Base-by-base conservation (phyloP, 2,797 vertebrate species). In the Danio aesculapii region DNA sequence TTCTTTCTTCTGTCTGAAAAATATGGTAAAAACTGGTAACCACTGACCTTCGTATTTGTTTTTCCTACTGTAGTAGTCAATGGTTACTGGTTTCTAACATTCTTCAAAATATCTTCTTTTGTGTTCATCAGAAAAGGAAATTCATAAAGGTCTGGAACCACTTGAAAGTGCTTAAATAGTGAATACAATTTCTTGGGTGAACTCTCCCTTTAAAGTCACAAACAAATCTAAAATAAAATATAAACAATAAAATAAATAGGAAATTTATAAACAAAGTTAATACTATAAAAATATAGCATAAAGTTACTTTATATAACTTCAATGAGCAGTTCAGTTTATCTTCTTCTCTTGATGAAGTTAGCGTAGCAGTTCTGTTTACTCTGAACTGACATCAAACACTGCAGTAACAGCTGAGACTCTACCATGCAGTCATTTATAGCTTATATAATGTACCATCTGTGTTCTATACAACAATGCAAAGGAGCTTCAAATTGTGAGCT, bases 401-500 rank as follows among this genome's bases (percentile, higher is more conserved):
- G 8, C 46, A 10, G 30, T 11, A 62, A 19, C 57, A 79, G 57
- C 21, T 59, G 53, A 58, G 39, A 43, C 12, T 21, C 62, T 58
- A 17, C 43, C 55, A 39, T 46, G 13, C 17, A 0, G 19, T 59
- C 53, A 19, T 59, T 50, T 50, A 78, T n/a, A 50, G 55, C 6
- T 61, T 19, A 49, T 78, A 41, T 69, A 19, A 69, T 30, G 16
- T 59, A 68, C 63, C 66, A 50, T 69, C 64, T 78, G 64, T 50
- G 55, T 13, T 46, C 12, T 39, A 30, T 43, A 47, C 21, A 77
- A 67, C 17, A 57, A 43, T 10, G 44, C 44, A 61, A 39, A 77
- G 58, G 0, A 21, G 16, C 17, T 77, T 30, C 5, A 69, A 69
- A 46, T 30, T 0, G 11, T 2, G 0, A 39, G 4, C 30, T 46